A percentile compares a stretch with the other conserved stretches of the same genome.
Conservation (phyloP, 1,140 invertebrate species). For the Orius insidiosus region DNA sequence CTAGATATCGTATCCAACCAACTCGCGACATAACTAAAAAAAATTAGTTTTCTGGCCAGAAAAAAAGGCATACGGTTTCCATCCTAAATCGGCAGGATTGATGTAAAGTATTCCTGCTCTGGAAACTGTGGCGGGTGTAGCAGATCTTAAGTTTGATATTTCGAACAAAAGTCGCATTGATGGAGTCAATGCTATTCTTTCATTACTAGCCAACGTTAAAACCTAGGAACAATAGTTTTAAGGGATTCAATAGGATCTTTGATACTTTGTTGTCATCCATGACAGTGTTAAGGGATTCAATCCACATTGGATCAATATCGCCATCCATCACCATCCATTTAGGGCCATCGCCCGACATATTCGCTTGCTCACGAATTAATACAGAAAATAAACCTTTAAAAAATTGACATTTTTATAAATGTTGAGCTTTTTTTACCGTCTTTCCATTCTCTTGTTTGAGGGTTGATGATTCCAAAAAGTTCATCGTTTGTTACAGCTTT, state of each 20-base stretch:
- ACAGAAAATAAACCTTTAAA: constrained; percentile 61
- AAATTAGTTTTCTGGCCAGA: neutral
- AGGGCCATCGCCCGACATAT: constrained; percentile 64
- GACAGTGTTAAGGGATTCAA: constrained; percentile 78
- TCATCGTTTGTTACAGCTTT: constrained; percentile 94
- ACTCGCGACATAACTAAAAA: constrained; percentile 43
- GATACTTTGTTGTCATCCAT: constrained; percentile 68
- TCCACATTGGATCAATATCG: constrained; percentile 96
- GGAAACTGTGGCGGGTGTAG: constrained; percentile 90
- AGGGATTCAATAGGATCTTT: neutral
- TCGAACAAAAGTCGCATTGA: constrained; percentile 87
- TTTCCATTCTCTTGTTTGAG: constrained; percentile 89
- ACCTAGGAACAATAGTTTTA: constrained; percentile 31
- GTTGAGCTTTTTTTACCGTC: constrained; percentile 46
- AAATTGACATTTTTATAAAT: neutral
- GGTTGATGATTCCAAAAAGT: constrained; percentile 88
- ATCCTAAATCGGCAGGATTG: constrained; percentile 84
- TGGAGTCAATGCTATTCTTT: constrained; percentile 78
- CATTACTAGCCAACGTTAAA: constrained; percentile 81
- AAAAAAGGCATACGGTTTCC: constrained; percentile 66
- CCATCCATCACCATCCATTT: constrained; percentile 95
- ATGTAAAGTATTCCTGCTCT: constrained; percentile 79
- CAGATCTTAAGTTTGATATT: constrained; percentile 76
- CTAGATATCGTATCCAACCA: constrained; percentile 73
- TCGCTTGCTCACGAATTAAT: constrained; percentile 83